Evolutionary conservation across 2,888 invertebrate species (phyloP).

Genomic region (Euzetes globulus): DNA sequence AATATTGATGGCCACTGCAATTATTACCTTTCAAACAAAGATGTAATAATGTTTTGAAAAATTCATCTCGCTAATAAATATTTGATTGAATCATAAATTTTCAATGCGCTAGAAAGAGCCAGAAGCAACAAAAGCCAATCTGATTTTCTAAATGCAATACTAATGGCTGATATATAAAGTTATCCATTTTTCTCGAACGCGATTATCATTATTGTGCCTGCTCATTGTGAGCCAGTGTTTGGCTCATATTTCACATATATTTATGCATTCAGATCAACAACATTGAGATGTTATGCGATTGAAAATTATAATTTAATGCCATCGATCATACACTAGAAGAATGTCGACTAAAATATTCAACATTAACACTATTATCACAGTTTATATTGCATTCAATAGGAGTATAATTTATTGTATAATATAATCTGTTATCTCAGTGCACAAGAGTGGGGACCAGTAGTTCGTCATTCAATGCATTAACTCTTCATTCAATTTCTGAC

Average conservation of each 20-base stretch:
- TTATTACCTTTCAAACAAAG: too few relatives aligned
- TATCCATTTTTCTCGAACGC: too few relatives aligned
- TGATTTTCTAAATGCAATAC: too few relatives aligned
- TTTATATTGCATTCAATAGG: background rate
- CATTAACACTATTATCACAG: background rate
- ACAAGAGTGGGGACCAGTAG: background rate
- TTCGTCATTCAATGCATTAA: background rate
- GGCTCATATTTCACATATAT: background rate
- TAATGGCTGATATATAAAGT: too few relatives aligned
- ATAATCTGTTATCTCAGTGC: background rate
- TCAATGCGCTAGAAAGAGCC: too few relatives aligned
- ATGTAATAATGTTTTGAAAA: too few relatives aligned
- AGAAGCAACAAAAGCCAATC: too few relatives aligned
- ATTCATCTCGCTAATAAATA: too few relatives aligned
- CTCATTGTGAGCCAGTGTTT: too few relatives aligned
- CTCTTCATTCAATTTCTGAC: conserved; percentile 7
- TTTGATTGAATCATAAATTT: too few relatives aligned
- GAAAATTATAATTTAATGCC: background rate
- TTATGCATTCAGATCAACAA: background rate
- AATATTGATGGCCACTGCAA: too few relatives aligned
- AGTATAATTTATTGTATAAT: background rate
- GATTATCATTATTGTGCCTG: too few relatives aligned
- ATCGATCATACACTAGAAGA: background rate
- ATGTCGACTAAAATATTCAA: background rate
- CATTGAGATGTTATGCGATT: background rate